A percentile compares a stretch with the other conserved stretches of the same genome.
Conservation (phyloP, 2,113 vertebrate genomes). For the Centropus bengalensis region DNA sequence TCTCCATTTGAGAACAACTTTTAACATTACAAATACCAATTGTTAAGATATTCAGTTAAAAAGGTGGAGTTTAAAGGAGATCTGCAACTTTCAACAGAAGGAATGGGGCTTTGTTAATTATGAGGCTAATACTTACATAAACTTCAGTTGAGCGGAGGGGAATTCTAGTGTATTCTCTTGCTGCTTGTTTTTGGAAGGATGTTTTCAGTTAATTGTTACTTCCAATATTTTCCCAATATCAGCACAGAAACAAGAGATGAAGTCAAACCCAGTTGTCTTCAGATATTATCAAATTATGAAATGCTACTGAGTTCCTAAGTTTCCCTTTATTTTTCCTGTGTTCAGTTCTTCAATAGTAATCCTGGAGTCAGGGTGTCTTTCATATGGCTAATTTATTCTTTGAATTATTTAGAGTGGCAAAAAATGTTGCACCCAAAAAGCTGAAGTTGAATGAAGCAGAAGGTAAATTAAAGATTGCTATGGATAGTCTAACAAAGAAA, state of each 20-base stretch:
- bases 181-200: not conserved
- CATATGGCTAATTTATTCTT: not conserved
- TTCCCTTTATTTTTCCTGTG: not conserved
- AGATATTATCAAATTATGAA: not conserved
- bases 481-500: slow-evolving; percentile 83
- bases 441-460: slow-evolving; percentile 83
- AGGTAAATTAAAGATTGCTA: slow-evolving; percentile 81
- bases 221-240: not conserved
- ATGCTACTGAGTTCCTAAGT: not conserved
- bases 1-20: not conserved
- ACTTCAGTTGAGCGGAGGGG: no score
- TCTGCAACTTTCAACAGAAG: not conserved
- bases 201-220: not conserved
- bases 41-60: not conserved
- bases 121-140: not conserved
- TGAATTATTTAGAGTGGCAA: slow-evolving; percentile 79
- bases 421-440: slow-evolving; percentile 89
- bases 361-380: not conserved
- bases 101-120: not conserved
- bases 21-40: not conserved
- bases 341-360: not conserved
- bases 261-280: not conserved
- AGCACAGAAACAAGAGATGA: not conserved
- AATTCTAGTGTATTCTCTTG: not conserved
- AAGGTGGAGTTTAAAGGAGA: not conserved